Evolutionary conservation across 2,888 invertebrate genomes (phyloP).

Genomic region (Diarsia mendica): DNA sequence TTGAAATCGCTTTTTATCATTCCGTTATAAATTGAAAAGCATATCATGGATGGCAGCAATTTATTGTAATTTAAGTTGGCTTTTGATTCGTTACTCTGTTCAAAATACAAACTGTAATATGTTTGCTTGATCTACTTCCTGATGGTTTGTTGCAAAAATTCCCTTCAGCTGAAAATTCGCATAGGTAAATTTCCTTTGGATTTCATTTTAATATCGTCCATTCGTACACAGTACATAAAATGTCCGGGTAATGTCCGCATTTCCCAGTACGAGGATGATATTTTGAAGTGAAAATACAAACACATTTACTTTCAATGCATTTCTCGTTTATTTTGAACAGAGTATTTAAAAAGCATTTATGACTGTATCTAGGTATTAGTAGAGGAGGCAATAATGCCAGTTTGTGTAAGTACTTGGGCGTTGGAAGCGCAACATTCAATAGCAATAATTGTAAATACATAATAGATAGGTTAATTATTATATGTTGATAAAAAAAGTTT

Average conservation of each 20-base stretch:
- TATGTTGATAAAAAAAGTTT: constrained; percentile 82
- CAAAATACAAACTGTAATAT: constrained; percentile 59
- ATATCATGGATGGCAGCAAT: constrained; percentile 83
- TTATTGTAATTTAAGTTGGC: constrained; percentile 80
- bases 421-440: constrained; percentile 88
- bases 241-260: constrained; percentile 50
- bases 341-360: constrained; percentile 71
- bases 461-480: constrained; percentile 89
- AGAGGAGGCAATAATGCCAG: constrained; percentile 85
- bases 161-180: not conserved
- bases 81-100: constrained; percentile 77
- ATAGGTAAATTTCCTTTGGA: not conserved
- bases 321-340: constrained; percentile 69
- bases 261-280: constrained; percentile 44
- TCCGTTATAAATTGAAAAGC: constrained; percentile 83
- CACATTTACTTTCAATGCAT: constrained; percentile 15
- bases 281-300: constrained; percentile 16
- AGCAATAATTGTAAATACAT: constrained; percentile 89
- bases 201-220: constrained; percentile 34
- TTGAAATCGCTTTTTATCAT: constrained; percentile 80
- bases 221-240: constrained; percentile 59
- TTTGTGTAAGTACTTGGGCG: constrained; percentile 82
- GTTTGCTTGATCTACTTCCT: constrained; percentile 4
- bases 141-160: constrained; percentile 4
- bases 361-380: constrained; percentile 79